phyloP scores from a whole-genome alignment of 2,113 vertebrate species.

The Mola mola region DNA sequence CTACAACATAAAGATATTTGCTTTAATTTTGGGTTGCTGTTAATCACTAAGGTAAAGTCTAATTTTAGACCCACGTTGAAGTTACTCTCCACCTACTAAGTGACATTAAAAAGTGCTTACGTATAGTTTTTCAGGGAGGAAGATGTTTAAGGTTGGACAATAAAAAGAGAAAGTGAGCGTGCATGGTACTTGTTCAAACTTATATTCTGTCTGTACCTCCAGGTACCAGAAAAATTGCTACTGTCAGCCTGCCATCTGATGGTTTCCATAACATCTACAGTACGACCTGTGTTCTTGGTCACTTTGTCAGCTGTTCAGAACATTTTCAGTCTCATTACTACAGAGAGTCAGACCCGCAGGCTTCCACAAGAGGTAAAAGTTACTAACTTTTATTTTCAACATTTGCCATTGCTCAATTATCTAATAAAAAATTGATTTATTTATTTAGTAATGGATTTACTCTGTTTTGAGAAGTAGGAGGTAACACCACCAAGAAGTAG shows the following conservation, averaged over 20 bases:
- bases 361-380: conserved; percentile 89
- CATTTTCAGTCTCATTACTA: conserved; percentile 93
- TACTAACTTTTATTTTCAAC: not conserved
- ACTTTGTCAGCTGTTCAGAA: conserved; percentile 93
- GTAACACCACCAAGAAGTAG: too few relatives aligned
- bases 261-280: conserved; percentile 93
- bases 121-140: not conserved
- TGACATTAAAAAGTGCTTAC: not conserved
- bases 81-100: not conserved
- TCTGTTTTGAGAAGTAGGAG: not conserved
- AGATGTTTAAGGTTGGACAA: not conserved
- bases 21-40: too few relatives aligned
- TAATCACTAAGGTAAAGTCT: too few relatives aligned
- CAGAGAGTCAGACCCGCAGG: conserved; percentile 87
- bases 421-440: not conserved
- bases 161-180: too few relatives aligned
- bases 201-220: conserved; percentile 12
- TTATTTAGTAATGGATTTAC: not conserved
- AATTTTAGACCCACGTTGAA: not conserved
- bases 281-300: conserved; percentile 94
- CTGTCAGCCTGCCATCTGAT: conserved; percentile 93
- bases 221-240: conserved; percentile 97
- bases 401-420: not conserved
- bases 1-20: too few relatives aligned
- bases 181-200: not conserved